Conservation (phyloP, 2,113 vertebrate genomes). For the Columba janthina region DNA sequence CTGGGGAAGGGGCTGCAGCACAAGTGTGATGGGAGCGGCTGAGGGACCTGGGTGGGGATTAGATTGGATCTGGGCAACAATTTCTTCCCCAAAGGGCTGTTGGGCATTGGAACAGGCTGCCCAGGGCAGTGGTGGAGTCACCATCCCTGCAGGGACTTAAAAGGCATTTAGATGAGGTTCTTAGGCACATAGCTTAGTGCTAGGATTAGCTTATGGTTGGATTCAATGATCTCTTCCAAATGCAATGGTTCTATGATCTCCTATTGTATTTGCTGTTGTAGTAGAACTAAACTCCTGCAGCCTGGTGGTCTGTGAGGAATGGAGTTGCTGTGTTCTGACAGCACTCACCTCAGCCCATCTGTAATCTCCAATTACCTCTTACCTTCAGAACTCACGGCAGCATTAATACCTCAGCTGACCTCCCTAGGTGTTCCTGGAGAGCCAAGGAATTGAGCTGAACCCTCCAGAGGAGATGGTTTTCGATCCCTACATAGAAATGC, state of each 20-base stretch:
- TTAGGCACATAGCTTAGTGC: no score
- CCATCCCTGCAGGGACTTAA: no score
- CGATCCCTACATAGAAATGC: conserved; percentile 80
- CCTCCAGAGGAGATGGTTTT: conserved; percentile 80
- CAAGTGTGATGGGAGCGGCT: no score
- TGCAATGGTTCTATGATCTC: background rate
- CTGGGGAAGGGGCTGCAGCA: no score
- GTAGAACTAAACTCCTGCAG: background rate
- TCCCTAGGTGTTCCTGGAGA: conserved; percentile 88
- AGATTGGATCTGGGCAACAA: no score
- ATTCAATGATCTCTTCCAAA: no score
- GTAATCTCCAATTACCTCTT: background rate
- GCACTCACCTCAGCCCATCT: background rate
- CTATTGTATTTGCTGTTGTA: background rate
- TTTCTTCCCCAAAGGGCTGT: no score
- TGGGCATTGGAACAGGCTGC: no score
- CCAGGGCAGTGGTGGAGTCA: no score
- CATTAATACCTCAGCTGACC: background rate
- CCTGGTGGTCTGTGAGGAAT: background rate
- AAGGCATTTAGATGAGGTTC: no score
- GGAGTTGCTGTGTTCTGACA: background rate
- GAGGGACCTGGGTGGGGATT: no score
- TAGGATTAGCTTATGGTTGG: no score
- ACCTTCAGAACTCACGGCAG: background rate
- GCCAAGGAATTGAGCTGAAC: conserved; percentile 89